These are phyloP conservation scores for Ophraella communa DNA, from an alignment of 2,888 invertebrate genomes.

Conservation along the genomic window DNA sequence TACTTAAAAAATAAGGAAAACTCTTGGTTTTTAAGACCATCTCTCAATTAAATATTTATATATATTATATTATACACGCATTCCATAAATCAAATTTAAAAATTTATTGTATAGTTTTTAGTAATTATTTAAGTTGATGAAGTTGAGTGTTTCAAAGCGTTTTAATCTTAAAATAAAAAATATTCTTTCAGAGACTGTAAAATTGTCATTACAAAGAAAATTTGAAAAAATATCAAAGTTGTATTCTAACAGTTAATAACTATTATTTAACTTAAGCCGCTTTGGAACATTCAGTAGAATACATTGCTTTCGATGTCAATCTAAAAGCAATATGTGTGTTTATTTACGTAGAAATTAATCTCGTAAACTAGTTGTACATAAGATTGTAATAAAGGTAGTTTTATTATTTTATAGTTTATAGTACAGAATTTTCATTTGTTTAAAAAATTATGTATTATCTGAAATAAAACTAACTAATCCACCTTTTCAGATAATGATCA, in stretches of 20 bases:
- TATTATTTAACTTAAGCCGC: too few species aligned
- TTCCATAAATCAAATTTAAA: constrained; percentile 20
- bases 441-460: constrained; percentile 51
- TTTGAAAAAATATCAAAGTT: not conserved
- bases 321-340: constrained; percentile 47
- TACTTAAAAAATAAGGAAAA: not conserved
- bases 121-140: not conserved
- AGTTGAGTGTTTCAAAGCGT: not conserved
- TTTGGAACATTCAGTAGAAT: constrained; percentile 2
- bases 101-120: constrained; percentile 22
- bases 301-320: constrained; percentile 35
- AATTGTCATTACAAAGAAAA: not conserved
- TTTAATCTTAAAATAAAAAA: too few species aligned
- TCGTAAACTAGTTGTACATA: constrained; percentile 50
- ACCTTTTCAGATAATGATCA: constrained; percentile 16
- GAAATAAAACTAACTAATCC: constrained; percentile 41
- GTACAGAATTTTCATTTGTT: constrained; percentile 48
- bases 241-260: too few species aligned
- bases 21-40: not conserved
- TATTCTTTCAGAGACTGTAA: too few species aligned
- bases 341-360: constrained; percentile 42
- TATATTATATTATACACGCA: constrained; percentile 27
- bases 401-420: constrained; percentile 45
- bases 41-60: constrained; percentile 16
- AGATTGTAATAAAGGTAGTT: constrained; percentile 48